These are phyloP conservation scores for Tylochromis polylepis DNA, from an alignment of 2,113 vertebrate species.

Conservation along the genomic window DNA sequence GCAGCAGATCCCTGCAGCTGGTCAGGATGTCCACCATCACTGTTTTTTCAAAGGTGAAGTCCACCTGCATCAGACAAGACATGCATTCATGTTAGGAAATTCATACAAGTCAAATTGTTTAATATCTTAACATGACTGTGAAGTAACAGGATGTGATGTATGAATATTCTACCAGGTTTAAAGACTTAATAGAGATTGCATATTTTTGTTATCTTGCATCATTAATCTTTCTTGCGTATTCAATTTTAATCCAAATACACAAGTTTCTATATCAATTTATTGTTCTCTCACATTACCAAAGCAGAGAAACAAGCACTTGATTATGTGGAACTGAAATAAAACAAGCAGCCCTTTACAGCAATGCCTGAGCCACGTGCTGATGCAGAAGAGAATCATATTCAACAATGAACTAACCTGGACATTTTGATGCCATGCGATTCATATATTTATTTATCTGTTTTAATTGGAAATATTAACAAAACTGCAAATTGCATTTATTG, in stretches of 20 bases:
- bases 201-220: not conserved
- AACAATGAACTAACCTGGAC: not conserved
- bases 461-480: not conserved
- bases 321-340: not conserved
- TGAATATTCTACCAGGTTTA: not conserved
- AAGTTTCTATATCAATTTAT: not conserved
- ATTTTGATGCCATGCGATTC: not conserved
- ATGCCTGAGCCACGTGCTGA: accelerated
- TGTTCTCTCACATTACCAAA: not conserved
- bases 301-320: not conserved
- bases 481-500: not conserved
- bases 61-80: conserved; percentile 66
- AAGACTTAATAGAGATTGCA: not conserved
- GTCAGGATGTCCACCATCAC: conserved; percentile 76
- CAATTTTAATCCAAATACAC: not conserved
- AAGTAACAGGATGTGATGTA: not conserved
- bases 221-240: not conserved
- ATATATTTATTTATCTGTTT: not conserved
- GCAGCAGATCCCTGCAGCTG: conserved; percentile 77
- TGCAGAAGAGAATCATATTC: not conserved
- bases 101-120: not conserved
- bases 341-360: not conserved
- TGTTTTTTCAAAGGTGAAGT: conserved; percentile 83
- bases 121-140: not conserved
- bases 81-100: not conserved